Percentiles rank a stretch among this genome's conserved stretches.
These are phyloP conservation scores for Diachasma alloeum DNA, from an alignment of 1,140 invertebrate genomes.

Conservation along the genomic window DNA sequence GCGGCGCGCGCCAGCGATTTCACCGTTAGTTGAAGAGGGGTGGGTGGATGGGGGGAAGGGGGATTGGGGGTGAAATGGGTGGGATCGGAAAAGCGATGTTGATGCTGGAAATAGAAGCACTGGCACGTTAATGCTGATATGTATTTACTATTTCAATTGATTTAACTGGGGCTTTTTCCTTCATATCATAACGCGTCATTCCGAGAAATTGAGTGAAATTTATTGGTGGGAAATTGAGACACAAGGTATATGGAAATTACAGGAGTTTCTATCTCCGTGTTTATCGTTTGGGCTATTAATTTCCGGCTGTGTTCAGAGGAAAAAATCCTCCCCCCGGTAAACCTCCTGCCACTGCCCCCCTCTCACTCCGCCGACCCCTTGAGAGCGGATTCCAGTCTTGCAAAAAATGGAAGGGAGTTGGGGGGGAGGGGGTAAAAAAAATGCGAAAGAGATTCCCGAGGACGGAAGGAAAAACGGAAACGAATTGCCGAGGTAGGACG, in stretches of 20 bases:
- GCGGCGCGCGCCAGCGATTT: constrained; percentile 44
- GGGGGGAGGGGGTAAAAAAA: neutral
- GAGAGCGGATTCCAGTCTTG: constrained; percentile 26
- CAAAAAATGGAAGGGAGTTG: neutral
- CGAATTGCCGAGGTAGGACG: constrained; percentile 7
- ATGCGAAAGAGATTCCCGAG: constrained; percentile 1
- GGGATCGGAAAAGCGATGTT: constrained; percentile 11
- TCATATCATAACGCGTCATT: neutral
- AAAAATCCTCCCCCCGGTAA: constrained; percentile 19
- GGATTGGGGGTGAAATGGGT: neutral
- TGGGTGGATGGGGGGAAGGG: neutral
- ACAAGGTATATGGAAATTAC: constrained; percentile 16
- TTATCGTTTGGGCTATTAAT: constrained; percentile 29
- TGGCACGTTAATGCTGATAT: constrained; percentile 30
- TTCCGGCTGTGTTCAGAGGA: constrained; percentile 22
- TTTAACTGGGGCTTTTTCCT: neutral
- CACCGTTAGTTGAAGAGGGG: constrained; percentile 6
- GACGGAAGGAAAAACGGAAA: constrained; percentile 9
- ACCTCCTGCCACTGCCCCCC: neutral
- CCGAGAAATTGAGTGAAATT: neutral
- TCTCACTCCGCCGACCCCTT: neutral
- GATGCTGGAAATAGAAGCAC: constrained; percentile 21
- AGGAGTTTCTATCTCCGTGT: constrained; percentile 20
- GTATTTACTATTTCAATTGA: constrained; percentile 21
- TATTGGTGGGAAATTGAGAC: neutral